A percentile compares a stretch with the other conserved stretches of the same genome.
Conservation (phyloP, 2,888 invertebrate species). For the Eristalis intricaria region DNA sequence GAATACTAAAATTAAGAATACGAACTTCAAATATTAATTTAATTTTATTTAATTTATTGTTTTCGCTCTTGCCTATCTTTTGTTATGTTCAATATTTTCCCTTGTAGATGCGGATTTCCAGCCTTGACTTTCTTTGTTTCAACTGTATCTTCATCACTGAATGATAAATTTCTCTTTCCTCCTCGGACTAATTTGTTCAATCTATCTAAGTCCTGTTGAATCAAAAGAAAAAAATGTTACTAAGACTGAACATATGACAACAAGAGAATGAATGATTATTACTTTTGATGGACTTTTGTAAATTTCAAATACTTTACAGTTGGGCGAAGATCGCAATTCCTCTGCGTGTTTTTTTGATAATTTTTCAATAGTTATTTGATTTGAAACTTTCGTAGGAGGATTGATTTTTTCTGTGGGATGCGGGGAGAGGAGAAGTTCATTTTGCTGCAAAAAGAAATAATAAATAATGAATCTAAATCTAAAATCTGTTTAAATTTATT, state of each 20-base stretch:
- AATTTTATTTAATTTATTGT: constrained; percentile 28
- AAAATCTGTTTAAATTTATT: not conserved
- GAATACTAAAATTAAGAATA: constrained; percentile 24
- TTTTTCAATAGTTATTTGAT: constrained; percentile 82
- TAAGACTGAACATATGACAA: not conserved
- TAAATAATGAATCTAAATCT: constrained; percentile 14
- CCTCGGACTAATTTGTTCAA: constrained; percentile 78
- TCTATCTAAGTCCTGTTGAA: constrained; percentile 76
- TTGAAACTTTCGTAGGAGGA: constrained; percentile 78
- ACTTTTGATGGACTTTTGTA: constrained; percentile 80
- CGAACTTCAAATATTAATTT: constrained; percentile 20
- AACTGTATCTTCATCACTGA: constrained; percentile 74
- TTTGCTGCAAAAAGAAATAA: constrained; percentile 74
- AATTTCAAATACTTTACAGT: constrained; percentile 78
- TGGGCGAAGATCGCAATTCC: constrained; percentile 80
- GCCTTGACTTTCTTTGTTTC: constrained; percentile 45
- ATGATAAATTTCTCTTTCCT: constrained; percentile 78
- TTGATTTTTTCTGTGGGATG: constrained; percentile 84
- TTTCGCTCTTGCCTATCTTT: constrained; percentile 76
- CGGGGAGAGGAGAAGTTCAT: constrained; percentile 86
- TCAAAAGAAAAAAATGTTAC: not conserved
- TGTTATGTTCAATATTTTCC: constrained; percentile 74
- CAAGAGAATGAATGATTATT: constrained; percentile 12
- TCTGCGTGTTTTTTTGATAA: constrained; percentile 82
- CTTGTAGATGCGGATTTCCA: constrained; percentile 68